Percentiles rank a stretch among this genome's conserved stretches.
Conservation (phyloP, 1,140 invertebrate species). For the Hypsibius dujardini region DNA sequence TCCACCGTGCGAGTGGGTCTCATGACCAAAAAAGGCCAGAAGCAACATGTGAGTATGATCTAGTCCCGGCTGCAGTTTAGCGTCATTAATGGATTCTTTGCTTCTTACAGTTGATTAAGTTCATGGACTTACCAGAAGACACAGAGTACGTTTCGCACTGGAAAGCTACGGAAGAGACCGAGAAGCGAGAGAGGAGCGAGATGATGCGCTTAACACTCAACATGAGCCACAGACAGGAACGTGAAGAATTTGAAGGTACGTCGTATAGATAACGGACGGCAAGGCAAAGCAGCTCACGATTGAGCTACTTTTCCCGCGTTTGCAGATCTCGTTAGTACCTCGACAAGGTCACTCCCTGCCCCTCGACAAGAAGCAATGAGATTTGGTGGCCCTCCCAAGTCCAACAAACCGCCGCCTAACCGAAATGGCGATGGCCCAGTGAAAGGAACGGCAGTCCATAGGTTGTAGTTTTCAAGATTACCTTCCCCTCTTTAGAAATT, state of each 20-base stretch:
- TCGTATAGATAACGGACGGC: not conserved
- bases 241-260: constrained; percentile 22
- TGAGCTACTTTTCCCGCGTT: not conserved
- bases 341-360: not conserved
- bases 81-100: constrained; percentile 14
- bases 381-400: too few relatives aligned
- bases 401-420: too few relatives aligned
- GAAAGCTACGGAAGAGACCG: constrained; percentile 23
- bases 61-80: not conserved
- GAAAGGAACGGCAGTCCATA: too few relatives aligned
- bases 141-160: constrained; percentile 16
- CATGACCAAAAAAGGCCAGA: constrained; percentile 13
- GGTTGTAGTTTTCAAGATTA: too few relatives aligned
- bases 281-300: not conserved
- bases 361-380: not conserved
- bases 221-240: constrained; percentile 20
- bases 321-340: not conserved
- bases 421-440: too few relatives aligned
- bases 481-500: too few relatives aligned
- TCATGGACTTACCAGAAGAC: constrained; percentile 20
- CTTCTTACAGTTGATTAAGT: constrained; percentile 23
- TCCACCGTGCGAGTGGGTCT: not conserved
- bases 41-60: constrained; percentile 7
- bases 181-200: constrained; percentile 24
- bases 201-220: not conserved